Percentiles rank a stretch among this genome's conserved stretches.
phyloP scores from a whole-genome alignment of 2,888 invertebrate species.

The Acanthococcus lagerstroemiae region DNA sequence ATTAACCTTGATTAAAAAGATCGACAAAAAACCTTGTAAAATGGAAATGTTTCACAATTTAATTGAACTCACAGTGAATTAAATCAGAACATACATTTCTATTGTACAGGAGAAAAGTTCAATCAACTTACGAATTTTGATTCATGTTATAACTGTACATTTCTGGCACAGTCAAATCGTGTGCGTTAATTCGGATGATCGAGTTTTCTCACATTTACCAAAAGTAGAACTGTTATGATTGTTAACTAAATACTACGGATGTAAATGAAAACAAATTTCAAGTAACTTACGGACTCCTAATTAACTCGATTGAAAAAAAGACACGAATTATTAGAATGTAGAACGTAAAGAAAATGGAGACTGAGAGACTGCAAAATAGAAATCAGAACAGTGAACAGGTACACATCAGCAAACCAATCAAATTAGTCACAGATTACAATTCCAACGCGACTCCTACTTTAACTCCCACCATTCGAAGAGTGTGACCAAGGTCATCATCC shows the following conservation, averaged over 20 bases:
- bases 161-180: no score
- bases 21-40: neutral
- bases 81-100: neutral
- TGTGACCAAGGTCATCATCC: no score
- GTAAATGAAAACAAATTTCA: no score
- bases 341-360: no score
- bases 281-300: neutral
- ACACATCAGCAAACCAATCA: slow-evolving; percentile 27
- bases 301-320: neutral
- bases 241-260: no score
- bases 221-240: no score
- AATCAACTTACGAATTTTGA: neutral
- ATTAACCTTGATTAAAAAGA: neutral
- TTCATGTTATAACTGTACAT: neutral
- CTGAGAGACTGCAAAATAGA: no score
- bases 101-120: neutral
- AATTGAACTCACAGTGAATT: neutral
- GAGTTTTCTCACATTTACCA: no score
- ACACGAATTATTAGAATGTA: neutral
- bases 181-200: no score
- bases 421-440: neutral
- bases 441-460: no score
- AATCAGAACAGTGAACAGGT: slow-evolving; percentile 1
- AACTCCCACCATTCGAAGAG: neutral
- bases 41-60: neutral